Evolutionary conservation across 2,888 invertebrate species (phyloP).

Genomic region (Deroplatys truncata): DNA sequence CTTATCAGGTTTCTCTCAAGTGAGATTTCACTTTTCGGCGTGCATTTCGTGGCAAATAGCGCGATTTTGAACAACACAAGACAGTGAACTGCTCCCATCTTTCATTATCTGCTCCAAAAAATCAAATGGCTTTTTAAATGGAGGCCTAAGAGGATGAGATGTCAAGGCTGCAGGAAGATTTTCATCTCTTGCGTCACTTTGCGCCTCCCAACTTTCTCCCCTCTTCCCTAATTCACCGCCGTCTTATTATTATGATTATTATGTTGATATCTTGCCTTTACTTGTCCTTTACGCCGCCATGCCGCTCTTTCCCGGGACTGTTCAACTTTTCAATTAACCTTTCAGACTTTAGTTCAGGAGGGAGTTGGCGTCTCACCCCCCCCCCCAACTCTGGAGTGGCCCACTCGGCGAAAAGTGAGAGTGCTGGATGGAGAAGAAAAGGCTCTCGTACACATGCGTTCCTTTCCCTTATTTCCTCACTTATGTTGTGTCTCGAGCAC

Average conservation of each 20-base stretch:
- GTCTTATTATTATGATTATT: background rate
- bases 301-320: background rate
- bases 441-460: background rate
- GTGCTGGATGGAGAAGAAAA: background rate
- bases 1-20: too few species aligned
- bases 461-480: background rate
- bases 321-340: slow-evolving; percentile 18
- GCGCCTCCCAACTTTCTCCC: background rate
- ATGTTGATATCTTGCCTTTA: slow-evolving; percentile 11
- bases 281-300: slow-evolving; percentile 12
- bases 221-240: background rate
- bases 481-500: background rate
- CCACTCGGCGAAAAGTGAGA: background rate
- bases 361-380: background rate
- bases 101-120: slow-evolving; percentile 3
- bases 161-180: background rate
- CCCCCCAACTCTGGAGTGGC: background rate
- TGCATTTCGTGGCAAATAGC: too few species aligned
- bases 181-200: slow-evolving; percentile 7
- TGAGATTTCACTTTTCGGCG: too few species aligned
- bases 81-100: background rate
- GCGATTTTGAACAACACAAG: too few species aligned
- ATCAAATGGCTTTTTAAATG: slow-evolving; percentile 3
- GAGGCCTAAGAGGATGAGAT: background rate
- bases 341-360: slow-evolving; percentile 8